Evolutionary conservation across 37 sponge, comb jelly and placozoan species (phyloP).

Genomic region (Hexactinellida sp.): DNA sequence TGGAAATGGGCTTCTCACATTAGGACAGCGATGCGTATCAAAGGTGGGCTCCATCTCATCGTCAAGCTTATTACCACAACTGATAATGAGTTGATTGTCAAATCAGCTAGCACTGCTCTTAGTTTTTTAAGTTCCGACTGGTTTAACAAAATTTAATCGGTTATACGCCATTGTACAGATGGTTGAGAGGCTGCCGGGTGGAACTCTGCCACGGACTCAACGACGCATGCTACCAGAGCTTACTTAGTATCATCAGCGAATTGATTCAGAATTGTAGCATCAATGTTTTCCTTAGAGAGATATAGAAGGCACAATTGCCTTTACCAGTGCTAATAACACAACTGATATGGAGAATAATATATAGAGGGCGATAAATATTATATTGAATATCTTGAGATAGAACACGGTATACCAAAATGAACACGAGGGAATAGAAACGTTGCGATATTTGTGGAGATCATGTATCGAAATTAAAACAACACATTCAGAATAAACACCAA

Average conservation of each 20-base stretch:
- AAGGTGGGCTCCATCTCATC: constrained; percentile 60
- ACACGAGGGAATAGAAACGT: too few species aligned
- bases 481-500: too few species aligned
- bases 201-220: not conserved
- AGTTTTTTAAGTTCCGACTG: constrained; percentile 69
- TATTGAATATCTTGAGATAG: too few species aligned
- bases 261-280: not conserved
- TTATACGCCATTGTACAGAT: not conserved
- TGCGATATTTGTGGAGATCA: too few species aligned
- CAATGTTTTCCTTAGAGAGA: too few species aligned
- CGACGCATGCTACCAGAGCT: not conserved
- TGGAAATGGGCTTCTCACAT: constrained; percentile 85
- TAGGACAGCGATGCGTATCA: constrained; percentile 47
- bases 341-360: too few species aligned
- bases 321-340: too few species aligned
- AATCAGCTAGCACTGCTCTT: constrained; percentile 60
- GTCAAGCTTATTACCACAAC: constrained; percentile 43
- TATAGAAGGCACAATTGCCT: too few species aligned
- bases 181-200: not conserved
- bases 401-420: too few species aligned
- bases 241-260: not conserved
- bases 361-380: too few species aligned
- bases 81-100: constrained; percentile 64
- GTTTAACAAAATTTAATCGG: constrained; percentile 63
- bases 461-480: too few species aligned